Evolutionary conservation across 2,888 invertebrate genomes (phyloP).

Genomic region (Ypsolopha scabrella): DNA sequence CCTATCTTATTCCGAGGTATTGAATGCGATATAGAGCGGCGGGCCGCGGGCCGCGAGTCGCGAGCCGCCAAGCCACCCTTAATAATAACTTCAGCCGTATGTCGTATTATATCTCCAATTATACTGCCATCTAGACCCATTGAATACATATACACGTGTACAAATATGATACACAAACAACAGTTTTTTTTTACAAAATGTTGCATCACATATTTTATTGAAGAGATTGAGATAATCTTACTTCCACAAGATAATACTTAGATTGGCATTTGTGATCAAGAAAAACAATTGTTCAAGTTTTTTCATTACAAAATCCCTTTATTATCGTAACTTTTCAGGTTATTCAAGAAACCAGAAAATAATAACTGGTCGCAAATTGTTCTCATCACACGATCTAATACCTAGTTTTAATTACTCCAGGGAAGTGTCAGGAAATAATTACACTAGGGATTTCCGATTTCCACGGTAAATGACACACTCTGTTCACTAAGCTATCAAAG

Average conservation of each 20-base stretch:
- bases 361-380: slow-evolving; percentile 33
- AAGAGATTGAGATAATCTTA: no score
- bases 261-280: no score
- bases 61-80: slow-evolving; percentile 32
- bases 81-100: slow-evolving; percentile 63
- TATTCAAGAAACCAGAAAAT: slow-evolving; percentile 42
- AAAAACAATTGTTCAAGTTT: slow-evolving; percentile 24
- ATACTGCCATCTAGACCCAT: slow-evolving; percentile 54
- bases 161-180: no score
- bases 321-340: slow-evolving; percentile 47
- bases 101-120: slow-evolving; percentile 58
- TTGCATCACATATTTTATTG: no score
- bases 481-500: slow-evolving; percentile 17
- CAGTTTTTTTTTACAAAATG: no score
- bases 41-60: slow-evolving; percentile 15
- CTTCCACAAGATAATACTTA: no score
- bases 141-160: slow-evolving; percentile 42
- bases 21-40: slow-evolving; percentile 45
- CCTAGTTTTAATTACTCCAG: slow-evolving; percentile 25
- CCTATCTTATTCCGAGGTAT: slow-evolving; percentile 43
- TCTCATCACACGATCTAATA: slow-evolving; percentile 24
- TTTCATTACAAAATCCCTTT: slow-evolving; percentile 30
- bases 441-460: slow-evolving; percentile 61
- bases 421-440: slow-evolving; percentile 51
- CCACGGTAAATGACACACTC: slow-evolving; percentile 27